phyloP scores from a whole-genome alignment of 2,113 vertebrate genomes.

The Bolborhynchus lineola region DNA sequence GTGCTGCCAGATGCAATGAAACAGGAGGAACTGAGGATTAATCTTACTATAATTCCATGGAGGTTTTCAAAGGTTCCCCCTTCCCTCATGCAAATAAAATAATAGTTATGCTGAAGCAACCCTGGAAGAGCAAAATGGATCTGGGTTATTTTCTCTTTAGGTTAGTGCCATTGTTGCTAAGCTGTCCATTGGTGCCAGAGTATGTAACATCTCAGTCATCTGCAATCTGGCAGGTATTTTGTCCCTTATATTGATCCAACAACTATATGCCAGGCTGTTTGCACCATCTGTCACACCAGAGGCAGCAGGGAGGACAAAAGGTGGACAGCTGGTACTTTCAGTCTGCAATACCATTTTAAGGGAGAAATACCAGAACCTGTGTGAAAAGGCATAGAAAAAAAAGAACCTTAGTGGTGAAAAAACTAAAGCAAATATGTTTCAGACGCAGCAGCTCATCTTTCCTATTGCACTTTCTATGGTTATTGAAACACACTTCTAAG shows the following conservation, averaged over 20 bases:
- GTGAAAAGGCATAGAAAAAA: conserved; percentile 27
- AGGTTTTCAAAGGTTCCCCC: neutral
- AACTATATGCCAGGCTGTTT: conserved; percentile 54
- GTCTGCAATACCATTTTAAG: conserved; percentile 46
- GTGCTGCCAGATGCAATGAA: neutral
- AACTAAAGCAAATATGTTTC: neutral
- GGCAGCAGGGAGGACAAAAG: conserved; percentile 39
- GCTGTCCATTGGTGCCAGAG: neutral
- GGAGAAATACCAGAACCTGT: conserved; percentile 40
- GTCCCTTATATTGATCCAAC: conserved; percentile 56
- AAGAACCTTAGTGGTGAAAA: neutral
- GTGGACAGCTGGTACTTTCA: conserved; percentile 67
- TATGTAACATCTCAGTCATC: conserved; percentile 55
- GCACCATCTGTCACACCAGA: conserved; percentile 64
- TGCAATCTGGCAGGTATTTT: conserved; percentile 65
- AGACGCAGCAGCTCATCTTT: neutral
- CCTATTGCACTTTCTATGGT: neutral
- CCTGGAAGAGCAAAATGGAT: neutral
- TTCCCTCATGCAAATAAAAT: neutral
- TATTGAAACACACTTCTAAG: neutral
- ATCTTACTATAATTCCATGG: neutral
- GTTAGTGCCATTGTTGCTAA: conserved; percentile 18
- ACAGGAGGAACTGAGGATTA: neutral
- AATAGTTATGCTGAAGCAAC: neutral
- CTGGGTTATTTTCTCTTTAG: conserved; percentile 26